Evolutionary conservation across 2,797 vertebrate species (phyloP).

Genomic region (Rhynchonycteris naso): DNA sequence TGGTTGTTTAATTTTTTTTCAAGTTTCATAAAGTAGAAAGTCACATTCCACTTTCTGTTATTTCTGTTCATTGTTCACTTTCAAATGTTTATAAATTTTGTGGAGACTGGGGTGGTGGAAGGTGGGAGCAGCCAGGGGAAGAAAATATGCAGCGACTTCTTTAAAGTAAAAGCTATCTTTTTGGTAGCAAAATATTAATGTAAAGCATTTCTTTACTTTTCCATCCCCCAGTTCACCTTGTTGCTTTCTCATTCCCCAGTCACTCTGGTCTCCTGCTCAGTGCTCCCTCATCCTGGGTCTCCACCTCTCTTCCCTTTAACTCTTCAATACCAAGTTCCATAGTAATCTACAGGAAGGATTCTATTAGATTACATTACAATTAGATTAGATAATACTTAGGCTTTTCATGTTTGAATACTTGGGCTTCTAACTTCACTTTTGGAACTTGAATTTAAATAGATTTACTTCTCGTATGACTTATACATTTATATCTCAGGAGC

Average conservation of each 20-base stretch:
- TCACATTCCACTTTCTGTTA: background rate
- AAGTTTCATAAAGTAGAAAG: background rate
- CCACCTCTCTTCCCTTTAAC: background rate
- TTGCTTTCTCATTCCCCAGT: accelerated
- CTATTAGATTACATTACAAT: background rate
- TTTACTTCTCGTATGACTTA: background rate
- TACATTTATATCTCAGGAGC: background rate
- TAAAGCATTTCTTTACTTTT: background rate
- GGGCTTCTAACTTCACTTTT: background rate
- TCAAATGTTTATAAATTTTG: background rate
- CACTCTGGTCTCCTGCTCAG: accelerated
- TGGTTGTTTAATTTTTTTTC: background rate
- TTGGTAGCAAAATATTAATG: background rate
- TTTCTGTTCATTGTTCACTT: background rate
- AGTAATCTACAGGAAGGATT: background rate
- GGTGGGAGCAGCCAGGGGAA: background rate
- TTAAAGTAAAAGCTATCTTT: background rate
- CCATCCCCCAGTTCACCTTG: background rate
- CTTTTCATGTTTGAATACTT: background rate
- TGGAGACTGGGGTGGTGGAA: background rate
- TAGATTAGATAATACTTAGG: background rate
- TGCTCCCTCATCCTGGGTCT: accelerated
- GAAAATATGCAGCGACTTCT: background rate
- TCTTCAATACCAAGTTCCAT: background rate
- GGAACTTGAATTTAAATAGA: background rate